Percentiles rank a stretch among this genome's conserved stretches.
Evolutionary conservation across 2,888 invertebrate genomes (phyloP).

Genomic region (Harpalus rubripes): DNA sequence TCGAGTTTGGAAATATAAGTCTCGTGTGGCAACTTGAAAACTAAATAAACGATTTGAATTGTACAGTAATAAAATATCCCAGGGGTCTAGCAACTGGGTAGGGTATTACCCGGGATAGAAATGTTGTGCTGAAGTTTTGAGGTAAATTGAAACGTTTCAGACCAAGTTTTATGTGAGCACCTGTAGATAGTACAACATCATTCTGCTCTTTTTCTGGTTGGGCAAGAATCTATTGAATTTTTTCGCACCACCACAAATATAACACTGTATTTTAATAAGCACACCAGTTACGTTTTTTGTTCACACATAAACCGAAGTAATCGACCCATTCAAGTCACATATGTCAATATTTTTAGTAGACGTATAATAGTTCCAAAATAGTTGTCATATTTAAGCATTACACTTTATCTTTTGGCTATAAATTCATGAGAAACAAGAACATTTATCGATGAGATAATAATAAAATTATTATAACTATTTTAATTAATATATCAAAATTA

Average conservation of each 20-base stretch:
- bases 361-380: no score
- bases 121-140: slow-evolving; percentile 57
- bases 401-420: no score
- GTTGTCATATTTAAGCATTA: no score
- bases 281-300: background rate
- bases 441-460: no score
- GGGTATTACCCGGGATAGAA: slow-evolving; percentile 49
- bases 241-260: slow-evolving; percentile 24
- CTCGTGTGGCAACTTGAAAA: slow-evolving; percentile 67
- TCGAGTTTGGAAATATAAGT: slow-evolving; percentile 66
- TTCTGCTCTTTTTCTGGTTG: slow-evolving; percentile 36
- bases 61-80: slow-evolving; percentile 67
- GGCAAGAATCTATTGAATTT: slow-evolving; percentile 13
- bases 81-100: slow-evolving; percentile 52
- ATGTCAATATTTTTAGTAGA: no score
- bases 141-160: slow-evolving; percentile 61
- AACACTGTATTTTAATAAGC: background rate
- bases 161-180: slow-evolving; percentile 60
- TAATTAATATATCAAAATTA: no score
- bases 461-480: no score
- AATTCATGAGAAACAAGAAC: no score
- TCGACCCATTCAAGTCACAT: no score
- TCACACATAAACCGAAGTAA: no score
- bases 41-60: slow-evolving; percentile 67
- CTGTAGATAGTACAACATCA: slow-evolving; percentile 47